Conservation (phyloP, 2,888 invertebrate genomes). For the Ephialtes manifestator region DNA sequence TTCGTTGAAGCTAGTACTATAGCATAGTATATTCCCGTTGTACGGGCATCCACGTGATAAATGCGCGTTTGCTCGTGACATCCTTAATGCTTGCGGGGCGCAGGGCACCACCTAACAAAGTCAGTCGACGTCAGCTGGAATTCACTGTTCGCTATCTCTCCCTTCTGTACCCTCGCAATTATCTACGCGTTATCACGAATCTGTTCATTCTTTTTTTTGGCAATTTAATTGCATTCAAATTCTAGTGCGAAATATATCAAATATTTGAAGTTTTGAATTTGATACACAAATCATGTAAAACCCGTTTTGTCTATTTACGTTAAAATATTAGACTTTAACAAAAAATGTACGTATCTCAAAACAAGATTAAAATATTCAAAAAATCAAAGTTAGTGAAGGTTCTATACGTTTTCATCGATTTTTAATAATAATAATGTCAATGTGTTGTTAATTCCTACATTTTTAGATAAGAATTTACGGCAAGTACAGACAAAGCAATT, state of each 20-base stretch:
- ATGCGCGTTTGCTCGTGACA: conserved; percentile 73
- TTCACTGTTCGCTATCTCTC: conserved; percentile 62
- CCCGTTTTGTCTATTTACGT: too few relatives aligned
- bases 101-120: conserved; percentile 58
- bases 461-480: background rate
- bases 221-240: background rate
- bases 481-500: background rate
- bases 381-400: too few relatives aligned
- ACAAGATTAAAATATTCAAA: too few relatives aligned
- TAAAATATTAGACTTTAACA: too few relatives aligned
- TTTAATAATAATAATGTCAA: too few relatives aligned
- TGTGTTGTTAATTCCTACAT: background rate
- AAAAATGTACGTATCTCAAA: too few relatives aligned
- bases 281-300: too few relatives aligned
- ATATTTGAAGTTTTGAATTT: too few relatives aligned
- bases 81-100: conserved; percentile 69
- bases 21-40: conserved; percentile 58
- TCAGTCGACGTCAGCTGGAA: conserved; percentile 67
- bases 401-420: too few relatives aligned
- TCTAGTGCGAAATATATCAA: too few relatives aligned
- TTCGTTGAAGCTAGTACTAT: conserved; percentile 62
- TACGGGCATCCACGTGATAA: conserved; percentile 70
- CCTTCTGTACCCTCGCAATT: conserved; percentile 40
- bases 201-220: conserved; percentile 6
- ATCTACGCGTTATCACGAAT: conserved; percentile 53